Evolutionary conservation across 2,797 vertebrate genomes (phyloP), one percentile per base, ranked within the genome.

Genomic region (Propithecus perrieri): DNA sequence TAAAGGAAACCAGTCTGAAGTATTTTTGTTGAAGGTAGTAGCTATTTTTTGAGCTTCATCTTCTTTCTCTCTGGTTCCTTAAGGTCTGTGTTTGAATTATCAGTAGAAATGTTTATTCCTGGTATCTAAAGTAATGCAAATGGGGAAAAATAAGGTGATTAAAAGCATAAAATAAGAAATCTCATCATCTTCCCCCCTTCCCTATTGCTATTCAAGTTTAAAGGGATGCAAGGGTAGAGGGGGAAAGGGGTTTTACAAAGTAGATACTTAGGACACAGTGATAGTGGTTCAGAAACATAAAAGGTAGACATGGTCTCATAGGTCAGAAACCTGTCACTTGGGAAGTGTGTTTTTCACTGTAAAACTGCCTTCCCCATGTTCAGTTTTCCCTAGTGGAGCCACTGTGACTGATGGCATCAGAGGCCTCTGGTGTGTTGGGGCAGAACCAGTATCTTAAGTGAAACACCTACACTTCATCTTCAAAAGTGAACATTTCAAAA

Each of bases 11-110:
- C 55, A 81, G 26, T 93, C 17, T 88, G 22, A 89, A 79, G 71
- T 15, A 76, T 63, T 50, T 78, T 53, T 87, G 43, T 84, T n/a
- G 78, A 38, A 92, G 72, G 43, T 83, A 95, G 50, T 87, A 96
- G 50, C 92, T 99, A 99, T 94, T 98, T 96, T 93, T 94, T 76
- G 72, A 97, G 28, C 79, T 98, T 99, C 89, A 95, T 98, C 94
- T 98, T 99, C 98, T 99, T 99, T 41, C 89, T 97, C 65, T 97
- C 96, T 2, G 99, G 99, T 96, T 98, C 99, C 0, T 67, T 97
- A 85, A 55, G 88, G 84, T 80, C 98, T 18, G 3, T 35, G 15
- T 97, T 90, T 48, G 96, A 30, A 59, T 94, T 26, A 61, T 84
- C 89, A 53, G 48, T 38, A 71, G 94, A 33, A 24, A 3, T 43